phyloP scores from a whole-genome alignment of 2,888 invertebrate genomes.

The Bursaphelenchus okinawaensis region DNA sequence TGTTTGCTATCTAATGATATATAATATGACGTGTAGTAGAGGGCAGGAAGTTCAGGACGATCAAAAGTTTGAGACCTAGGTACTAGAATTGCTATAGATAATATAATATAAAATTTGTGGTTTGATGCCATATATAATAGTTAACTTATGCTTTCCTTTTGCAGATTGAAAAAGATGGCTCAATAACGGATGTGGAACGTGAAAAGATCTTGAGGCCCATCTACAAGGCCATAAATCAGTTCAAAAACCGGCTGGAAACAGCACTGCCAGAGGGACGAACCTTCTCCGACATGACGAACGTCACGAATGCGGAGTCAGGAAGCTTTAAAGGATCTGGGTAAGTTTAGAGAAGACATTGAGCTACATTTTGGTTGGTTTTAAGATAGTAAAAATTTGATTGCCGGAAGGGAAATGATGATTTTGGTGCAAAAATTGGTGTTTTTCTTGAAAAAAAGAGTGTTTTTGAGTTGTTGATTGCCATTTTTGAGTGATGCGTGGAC shows the following conservation, averaged over 20 bases:
- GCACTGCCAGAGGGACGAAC: constrained; percentile 16
- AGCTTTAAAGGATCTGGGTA: not conserved
- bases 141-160: constrained; percentile 4
- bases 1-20: too few species aligned
- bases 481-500: too few species aligned
- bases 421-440: too few species aligned
- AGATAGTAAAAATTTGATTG: too few species aligned
- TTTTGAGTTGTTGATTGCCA: too few species aligned
- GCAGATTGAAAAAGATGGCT: constrained; percentile 22
- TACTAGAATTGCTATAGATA: not conserved
- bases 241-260: constrained; percentile 7
- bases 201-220: constrained; percentile 16
- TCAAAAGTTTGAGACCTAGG: not conserved
- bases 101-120: not conserved
- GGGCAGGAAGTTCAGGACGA: not conserved
- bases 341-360: too few species aligned
- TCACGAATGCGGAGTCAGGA: constrained; percentile 1
- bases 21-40: too few species aligned
- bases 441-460: too few species aligned
- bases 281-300: constrained; percentile 13
- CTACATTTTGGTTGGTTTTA: too few species aligned
- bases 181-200: constrained; percentile 10
- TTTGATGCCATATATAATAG: not conserved
- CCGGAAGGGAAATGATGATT: too few species aligned
- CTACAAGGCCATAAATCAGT: constrained; percentile 16